These are phyloP conservation scores for Dolichoris vasculosae DNA, from an alignment of 1,140 invertebrate species.

Conservation along the genomic window DNA sequence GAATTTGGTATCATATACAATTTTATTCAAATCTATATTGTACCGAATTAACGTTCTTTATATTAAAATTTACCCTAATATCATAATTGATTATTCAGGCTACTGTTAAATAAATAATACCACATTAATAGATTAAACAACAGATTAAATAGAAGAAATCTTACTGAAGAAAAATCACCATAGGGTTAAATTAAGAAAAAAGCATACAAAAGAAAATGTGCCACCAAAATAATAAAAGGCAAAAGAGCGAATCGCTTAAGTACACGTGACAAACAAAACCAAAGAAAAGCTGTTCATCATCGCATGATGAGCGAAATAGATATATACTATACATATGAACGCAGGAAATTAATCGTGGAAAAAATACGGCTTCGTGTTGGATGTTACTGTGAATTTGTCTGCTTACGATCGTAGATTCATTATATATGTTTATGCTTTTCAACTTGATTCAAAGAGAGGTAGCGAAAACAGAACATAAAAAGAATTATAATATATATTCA, in stretches of 20 bases:
- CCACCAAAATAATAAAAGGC: background rate
- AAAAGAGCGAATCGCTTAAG: conserved; percentile 18
- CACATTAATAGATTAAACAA: conserved; percentile 15
- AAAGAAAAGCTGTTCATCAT: conserved; percentile 25
- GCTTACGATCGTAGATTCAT: background rate
- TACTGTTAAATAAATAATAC: too few species aligned
- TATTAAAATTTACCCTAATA: too few species aligned
- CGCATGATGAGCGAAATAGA: background rate
- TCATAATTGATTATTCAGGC: too few species aligned
- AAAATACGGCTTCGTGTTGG: background rate
- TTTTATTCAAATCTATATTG: too few species aligned
- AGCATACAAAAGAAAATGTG: background rate
- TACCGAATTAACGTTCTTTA: too few species aligned
- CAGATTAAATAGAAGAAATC: background rate
- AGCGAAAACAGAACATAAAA: background rate
- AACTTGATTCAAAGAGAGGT: background rate
- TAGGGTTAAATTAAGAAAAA: background rate
- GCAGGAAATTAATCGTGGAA: background rate
- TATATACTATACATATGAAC: background rate
- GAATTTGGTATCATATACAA: too few species aligned
- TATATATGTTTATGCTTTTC: background rate
- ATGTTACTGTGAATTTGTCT: background rate
- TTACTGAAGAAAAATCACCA: background rate
- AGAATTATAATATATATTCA: too few species aligned
- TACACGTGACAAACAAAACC: conserved; percentile 41